Percentiles rank a stretch among this genome's conserved stretches.
Conservation (phyloP, 92 coral and sea anemone species). For the Phenganax stokvisi region DNA sequence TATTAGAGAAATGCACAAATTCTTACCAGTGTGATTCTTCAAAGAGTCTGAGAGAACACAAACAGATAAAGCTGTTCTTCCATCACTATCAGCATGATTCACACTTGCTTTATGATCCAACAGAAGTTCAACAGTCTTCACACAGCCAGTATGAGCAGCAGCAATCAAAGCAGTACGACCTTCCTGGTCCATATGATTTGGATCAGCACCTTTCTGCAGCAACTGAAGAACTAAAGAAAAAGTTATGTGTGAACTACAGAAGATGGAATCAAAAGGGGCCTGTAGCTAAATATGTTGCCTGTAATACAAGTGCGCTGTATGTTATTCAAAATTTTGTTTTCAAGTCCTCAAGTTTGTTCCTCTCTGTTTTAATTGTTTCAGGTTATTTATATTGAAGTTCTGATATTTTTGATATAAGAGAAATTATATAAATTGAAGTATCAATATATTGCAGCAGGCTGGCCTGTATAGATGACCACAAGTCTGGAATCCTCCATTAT, state of each 20-base stretch:
- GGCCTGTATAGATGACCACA: too few relatives aligned
- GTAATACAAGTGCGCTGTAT: too few relatives aligned
- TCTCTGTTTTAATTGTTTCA: too few relatives aligned
- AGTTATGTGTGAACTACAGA: neutral
- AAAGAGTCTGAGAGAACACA: constrained; percentile 76
- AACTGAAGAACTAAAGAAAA: constrained; percentile 58
- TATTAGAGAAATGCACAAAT: neutral
- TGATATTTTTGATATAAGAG: too few relatives aligned
- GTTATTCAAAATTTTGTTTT: too few relatives aligned
- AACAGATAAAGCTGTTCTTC: constrained; percentile 90
- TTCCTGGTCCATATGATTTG: constrained; percentile 81
- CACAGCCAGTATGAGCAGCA: constrained; percentile 94
- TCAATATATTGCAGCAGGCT: too few relatives aligned
- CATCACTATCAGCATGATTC: constrained; percentile 93
- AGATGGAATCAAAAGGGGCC: too few relatives aligned
- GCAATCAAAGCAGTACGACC: constrained; percentile 97
- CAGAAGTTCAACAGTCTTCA: constrained; percentile 69
- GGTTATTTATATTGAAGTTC: too few relatives aligned
- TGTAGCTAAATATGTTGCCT: too few relatives aligned
- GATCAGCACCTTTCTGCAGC: constrained; percentile 84
- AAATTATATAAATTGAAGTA: too few relatives aligned
- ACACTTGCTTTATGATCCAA: constrained; percentile 78
- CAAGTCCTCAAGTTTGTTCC: too few relatives aligned
- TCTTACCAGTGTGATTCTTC: constrained; percentile 53
- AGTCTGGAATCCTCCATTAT: too few relatives aligned